These are phyloP conservation scores for Drosophila lacertosa DNA, from an alignment of 1,140 invertebrate genomes.

Conservation along the genomic window DNA sequence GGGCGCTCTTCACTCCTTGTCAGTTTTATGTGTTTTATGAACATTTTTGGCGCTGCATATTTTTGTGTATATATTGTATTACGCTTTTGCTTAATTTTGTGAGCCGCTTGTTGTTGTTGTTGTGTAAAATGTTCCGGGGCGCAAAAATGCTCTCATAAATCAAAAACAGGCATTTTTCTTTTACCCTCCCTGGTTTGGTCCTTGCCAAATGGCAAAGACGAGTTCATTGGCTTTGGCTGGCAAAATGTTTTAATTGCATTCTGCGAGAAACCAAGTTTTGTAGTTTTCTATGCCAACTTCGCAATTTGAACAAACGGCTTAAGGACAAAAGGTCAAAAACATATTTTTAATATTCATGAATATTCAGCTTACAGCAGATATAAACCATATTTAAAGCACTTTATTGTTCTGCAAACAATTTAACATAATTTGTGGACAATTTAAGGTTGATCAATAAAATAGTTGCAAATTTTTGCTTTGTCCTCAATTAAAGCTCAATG, in stretches of 20 bases:
- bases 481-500: conserved; percentile 53
- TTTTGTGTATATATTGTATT: conserved; percentile 73
- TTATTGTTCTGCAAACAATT: no score
- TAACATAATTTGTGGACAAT: no score
- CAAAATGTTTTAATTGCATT: conserved; percentile 77
- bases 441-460: no score
- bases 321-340: conserved; percentile 69
- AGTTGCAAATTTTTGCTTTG: conserved; percentile 43
- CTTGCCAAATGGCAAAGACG: conserved; percentile 33
- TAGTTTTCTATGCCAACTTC: conserved; percentile 64
- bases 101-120: conserved; percentile 55
- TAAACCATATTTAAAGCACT: no score
- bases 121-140: conserved; percentile 47
- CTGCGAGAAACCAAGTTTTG: conserved; percentile 59
- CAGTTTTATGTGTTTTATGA: conserved; percentile 78
- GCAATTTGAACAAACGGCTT: conserved; percentile 45
- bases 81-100: conserved; percentile 70
- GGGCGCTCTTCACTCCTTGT: conserved; percentile 32
- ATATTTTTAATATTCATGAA: conserved; percentile 73
- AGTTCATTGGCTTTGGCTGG: conserved; percentile 68
- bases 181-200: conserved; percentile 4
- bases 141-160: conserved; percentile 76
- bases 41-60: conserved; percentile 79
- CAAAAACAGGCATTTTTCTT: conserved; percentile 62
- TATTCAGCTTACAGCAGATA: not conserved